These are phyloP conservation scores for Hoplodrina blanda DNA, from an alignment of 2,888 invertebrate species.

Conservation along the genomic window DNA sequence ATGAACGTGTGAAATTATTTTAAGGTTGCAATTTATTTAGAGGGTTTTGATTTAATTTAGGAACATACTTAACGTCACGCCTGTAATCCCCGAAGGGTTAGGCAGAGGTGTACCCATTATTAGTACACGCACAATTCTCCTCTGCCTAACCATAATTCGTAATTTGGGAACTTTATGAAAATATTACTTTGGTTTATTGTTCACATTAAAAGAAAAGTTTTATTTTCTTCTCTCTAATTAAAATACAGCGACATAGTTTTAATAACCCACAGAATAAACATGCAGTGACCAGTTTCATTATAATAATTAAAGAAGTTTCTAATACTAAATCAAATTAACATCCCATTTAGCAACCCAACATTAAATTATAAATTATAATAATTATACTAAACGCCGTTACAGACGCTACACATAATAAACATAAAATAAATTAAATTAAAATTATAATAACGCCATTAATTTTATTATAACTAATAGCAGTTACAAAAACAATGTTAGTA, in stretches of 20 bases:
- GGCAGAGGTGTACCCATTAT: too few species aligned
- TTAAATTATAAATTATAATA: slow-evolving; percentile 45
- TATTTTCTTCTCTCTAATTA: not conserved
- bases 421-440: slow-evolving; percentile 50
- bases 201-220: not conserved
- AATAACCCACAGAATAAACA: not conserved
- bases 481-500: slow-evolving; percentile 62
- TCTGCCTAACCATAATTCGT: too few species aligned
- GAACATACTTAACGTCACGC: too few species aligned
- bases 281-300: slow-evolving; percentile 17
- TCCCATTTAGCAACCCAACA: slow-evolving; percentile 41
- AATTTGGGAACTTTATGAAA: not conserved
- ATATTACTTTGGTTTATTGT: not conserved
- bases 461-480: slow-evolving; percentile 41
- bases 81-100: too few species aligned
- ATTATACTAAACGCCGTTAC: slow-evolving; percentile 50
- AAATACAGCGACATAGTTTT: slow-evolving; percentile 28
- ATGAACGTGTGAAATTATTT: slow-evolving; percentile 48
- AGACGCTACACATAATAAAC: slow-evolving; percentile 45
- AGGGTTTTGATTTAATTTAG: not conserved
- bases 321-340: slow-evolving; percentile 40
- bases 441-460: slow-evolving; percentile 49
- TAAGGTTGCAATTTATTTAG: slow-evolving; percentile 33
- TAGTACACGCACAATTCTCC: too few species aligned
- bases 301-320: slow-evolving; percentile 31